Evolutionary conservation across 1,140 invertebrate species (phyloP), one percentile per base, ranked within the genome.

Genomic region (Papilio polytes): DNA sequence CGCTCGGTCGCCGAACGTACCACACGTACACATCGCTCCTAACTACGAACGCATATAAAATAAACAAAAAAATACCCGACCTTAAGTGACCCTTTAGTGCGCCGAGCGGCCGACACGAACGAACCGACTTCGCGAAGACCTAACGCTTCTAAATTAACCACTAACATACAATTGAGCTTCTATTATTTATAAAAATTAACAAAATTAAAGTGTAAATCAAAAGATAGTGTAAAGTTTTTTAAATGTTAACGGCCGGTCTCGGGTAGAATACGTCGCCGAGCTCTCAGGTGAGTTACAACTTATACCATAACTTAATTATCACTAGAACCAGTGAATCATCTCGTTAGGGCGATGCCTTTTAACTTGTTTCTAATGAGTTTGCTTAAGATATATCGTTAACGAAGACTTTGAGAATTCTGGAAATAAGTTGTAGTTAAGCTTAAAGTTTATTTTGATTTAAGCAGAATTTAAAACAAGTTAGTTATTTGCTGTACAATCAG

Each of bases 31-130:
- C 31, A 74, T 70, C 78, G 80, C 80, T 41, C 46, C 70, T 31
- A 77, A 51, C 80, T 44, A 77, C 82, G 31, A 73, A 74, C 80
- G 82, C 83, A 77, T 79, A 82, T 84, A 59, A 83, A 82, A 82
- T 85, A 80, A 85, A 83, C 85, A 86, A 83, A 88, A 84, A 84
- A 87, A 81, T 80, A 82, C 81, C 84, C 87, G 87, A 92, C 90
- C 91, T 89, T 88, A 87, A 89, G 90, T 89, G 90, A 91, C 90
- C 91, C 88, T 87, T 86, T 85, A 87, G 81, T 87, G 89, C 87
- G 87, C 89, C 86, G 89, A 88, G 87, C 89, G 87, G 83, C 80
- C 85, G 83, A 86, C 87, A 85, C 90, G 85, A 92, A 92, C 89
- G 88, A 90, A 89, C 90, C 90, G 89, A 91, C 86, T 84, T 85